Base-by-base conservation (phyloP, 1,140 invertebrate species). In the Trigoniulus corallinus region DNA sequence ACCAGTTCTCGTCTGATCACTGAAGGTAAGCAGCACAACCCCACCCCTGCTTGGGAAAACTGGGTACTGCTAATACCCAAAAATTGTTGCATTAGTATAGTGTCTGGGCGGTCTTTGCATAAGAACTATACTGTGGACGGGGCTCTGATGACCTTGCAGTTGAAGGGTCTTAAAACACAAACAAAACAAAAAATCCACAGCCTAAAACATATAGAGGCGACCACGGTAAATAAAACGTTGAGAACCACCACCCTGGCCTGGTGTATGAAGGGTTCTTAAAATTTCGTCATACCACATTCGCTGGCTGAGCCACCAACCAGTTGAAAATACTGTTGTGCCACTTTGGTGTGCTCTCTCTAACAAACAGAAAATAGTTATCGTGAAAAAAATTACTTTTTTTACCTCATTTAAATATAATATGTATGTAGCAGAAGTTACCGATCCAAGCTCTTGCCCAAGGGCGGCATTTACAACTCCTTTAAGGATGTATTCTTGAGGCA, bases 281-380 rank as follows among this genome's bases (percentile, higher is more conserved):
- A n/a, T n/a, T n/a, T n/a, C n/a, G n/a, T n/a, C 24, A 52, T 62
- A 70, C 94, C 92, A 65, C 91, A 93, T 72, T 98, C 94, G 44
- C 87, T 91, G 1, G 84, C 84, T 26, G 88, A 95, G 56, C 88
- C 88, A 42, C 94, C 95, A 23, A 98, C 92, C 44, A 94, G 65
- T 66, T 96, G 91, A 59, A 96, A 94, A 66, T 88, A 97, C 65
- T 97, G 88, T 59, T 97, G 88, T 0, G 94, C 93, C 12, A 81
- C 77, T 71, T 96, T 94, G 47, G 97, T 72, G 61, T 93, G 82
- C 57, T 98, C 93, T 54, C 82, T 76, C 88, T 95, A 62, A 52
- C 73, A 70, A 52, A 47, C 48, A 57, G 50, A 41, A 10, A 44
- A 44, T 7, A 44, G 12, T 10, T 10, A 23, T 44, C 20, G 20